Percentiles rank a stretch among this genome's conserved stretches.
These are phyloP conservation scores for Hephaestus fuliginosus DNA, from an alignment of 2,797 vertebrate genomes.

Conservation along the genomic window DNA sequence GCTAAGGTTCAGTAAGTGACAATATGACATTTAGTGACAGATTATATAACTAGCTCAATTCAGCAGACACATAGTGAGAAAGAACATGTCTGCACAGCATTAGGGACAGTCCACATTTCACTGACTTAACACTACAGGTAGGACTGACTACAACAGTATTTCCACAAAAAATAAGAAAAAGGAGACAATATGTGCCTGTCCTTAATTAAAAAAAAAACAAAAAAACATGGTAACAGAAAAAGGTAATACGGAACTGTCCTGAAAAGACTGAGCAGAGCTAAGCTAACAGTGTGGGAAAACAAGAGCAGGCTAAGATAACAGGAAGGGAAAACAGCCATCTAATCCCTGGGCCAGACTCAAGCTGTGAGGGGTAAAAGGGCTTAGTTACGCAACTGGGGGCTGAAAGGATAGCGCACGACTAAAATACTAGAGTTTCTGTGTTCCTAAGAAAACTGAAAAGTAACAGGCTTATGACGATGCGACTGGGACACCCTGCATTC, in stretches of 20 bases:
- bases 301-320: slow-evolving; percentile 75
- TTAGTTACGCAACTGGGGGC: slow-evolving; percentile 79
- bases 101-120: neutral
- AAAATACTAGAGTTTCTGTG: slow-evolving; percentile 67
- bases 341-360: slow-evolving; percentile 83
- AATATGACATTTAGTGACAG: slow-evolving; percentile 5
- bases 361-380: slow-evolving; percentile 77
- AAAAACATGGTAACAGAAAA: slow-evolving; percentile 9
- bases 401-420: slow-evolving; percentile 63
- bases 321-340: slow-evolving; percentile 78
- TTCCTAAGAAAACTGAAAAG: slow-evolving; percentile 70
- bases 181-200: neutral
- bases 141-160: neutral
- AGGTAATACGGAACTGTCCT: slow-evolving; percentile 1
- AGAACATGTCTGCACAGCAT: slow-evolving; percentile 14
- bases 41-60: slow-evolving; percentile 10
- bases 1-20: slow-evolving; percentile 15
- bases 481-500: slow-evolving; percentile 34
- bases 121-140: neutral
- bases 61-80: neutral
- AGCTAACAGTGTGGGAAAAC: slow-evolving; percentile 75
- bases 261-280: slow-evolving; percentile 40
- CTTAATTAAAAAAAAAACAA: neutral
- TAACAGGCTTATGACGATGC: slow-evolving; percentile 63
- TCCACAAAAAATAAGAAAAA: slow-evolving; percentile 9